Conservation (phyloP, 2,888 invertebrate genomes). For the Abrostola tripartita region DNA sequence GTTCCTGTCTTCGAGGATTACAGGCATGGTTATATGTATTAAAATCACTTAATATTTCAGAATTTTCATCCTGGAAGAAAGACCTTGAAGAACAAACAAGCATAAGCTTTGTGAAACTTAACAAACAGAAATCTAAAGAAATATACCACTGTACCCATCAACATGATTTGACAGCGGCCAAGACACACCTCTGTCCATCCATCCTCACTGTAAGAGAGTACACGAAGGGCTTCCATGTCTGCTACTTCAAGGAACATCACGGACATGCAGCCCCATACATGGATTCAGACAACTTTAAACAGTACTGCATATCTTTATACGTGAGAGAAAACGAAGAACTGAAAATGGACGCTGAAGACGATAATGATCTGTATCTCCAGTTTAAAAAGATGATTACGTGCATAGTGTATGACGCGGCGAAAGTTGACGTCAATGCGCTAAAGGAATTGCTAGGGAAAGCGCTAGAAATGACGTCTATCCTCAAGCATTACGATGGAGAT, state of each 20-base stretch:
- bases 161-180: constrained; percentile 5
- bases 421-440: constrained; percentile 59
- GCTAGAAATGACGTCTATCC: constrained; percentile 66
- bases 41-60: constrained; percentile 62
- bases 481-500: constrained; percentile 59
- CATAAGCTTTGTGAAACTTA: constrained; percentile 58
- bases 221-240: constrained; percentile 69
- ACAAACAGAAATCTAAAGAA: constrained; percentile 57
- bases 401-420: constrained; percentile 64
- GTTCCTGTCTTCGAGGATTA: too few species aligned
- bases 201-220: constrained; percentile 63
- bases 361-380: constrained; percentile 64
- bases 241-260: constrained; percentile 68
- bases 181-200: constrained; percentile 69
- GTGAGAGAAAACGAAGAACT: constrained; percentile 51
- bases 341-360: constrained; percentile 20
- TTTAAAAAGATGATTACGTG: constrained; percentile 69
- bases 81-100: constrained; percentile 63
- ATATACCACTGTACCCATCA: constrained; percentile 67
- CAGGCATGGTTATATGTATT: neutral
- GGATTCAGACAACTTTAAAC: constrained; percentile 57
- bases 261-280: constrained; percentile 56
- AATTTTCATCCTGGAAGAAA: constrained; percentile 70
- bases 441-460: constrained; percentile 68
- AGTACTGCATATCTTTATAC: constrained; percentile 61